Conservation (phyloP, 1,140 invertebrate species). For the Lutraria rhynchaena region DNA sequence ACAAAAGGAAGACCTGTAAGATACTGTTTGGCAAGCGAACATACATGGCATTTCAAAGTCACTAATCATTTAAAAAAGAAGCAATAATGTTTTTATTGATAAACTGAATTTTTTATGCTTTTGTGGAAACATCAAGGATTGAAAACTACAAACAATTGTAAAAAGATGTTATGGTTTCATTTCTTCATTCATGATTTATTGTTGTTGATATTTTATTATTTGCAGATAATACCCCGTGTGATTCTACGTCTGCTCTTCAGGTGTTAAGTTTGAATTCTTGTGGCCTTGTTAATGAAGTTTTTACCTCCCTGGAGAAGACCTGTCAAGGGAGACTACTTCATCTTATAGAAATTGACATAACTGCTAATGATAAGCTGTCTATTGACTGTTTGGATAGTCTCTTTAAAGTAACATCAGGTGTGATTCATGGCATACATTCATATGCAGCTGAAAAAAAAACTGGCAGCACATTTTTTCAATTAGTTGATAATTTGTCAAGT, state of each 20-base stretch:
- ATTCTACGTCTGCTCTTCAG: constrained; percentile 50
- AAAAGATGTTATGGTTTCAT: too few species aligned
- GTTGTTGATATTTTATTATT: background rate
- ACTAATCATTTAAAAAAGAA: too few species aligned
- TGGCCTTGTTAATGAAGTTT: constrained; percentile 64
- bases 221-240: constrained; percentile 38
- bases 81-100: background rate
- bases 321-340: constrained; percentile 66
- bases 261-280: constrained; percentile 66
- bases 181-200: too few species aligned
- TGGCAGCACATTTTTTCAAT: too few species aligned
- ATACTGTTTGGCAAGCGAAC: too few species aligned
- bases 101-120: background rate
- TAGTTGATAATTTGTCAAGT: too few species aligned
- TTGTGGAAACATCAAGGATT: background rate
- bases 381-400: constrained; percentile 61
- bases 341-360: constrained; percentile 68
- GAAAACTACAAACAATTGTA: too few species aligned
- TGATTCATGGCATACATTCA: too few species aligned
- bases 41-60: too few species aligned
- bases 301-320: constrained; percentile 50
- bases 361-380: constrained; percentile 66
- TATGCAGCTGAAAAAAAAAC: too few species aligned
- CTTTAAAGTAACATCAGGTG: constrained; percentile 63
- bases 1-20: too few species aligned